Base-by-base conservation (phyloP, 2,888 invertebrate species). In the Tachina grossa region DNA sequence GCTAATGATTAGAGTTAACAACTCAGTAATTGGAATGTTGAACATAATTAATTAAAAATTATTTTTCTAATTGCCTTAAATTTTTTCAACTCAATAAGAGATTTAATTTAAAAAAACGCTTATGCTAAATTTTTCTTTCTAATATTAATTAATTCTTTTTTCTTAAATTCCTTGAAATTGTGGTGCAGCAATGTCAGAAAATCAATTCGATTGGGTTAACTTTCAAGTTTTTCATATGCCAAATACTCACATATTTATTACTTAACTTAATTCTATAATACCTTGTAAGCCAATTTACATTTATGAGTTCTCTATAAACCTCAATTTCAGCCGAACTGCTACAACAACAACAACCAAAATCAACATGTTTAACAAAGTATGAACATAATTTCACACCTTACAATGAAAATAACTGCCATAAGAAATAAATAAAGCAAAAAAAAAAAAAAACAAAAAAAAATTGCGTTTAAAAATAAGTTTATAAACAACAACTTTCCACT, bases 401-500 rank as follows among this genome's bases (percentile, higher is more conserved):
- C 75, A 69, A 74, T 39, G 43, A 79, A 72, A 81, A 76, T 47
- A 81, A 51, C 11, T 22, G 49, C 77, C 59, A 59, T 14, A 59
- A 41, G 13, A 16, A 68, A 13, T 63, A 16, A 59, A 13, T 63
- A 53, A 71, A n/a, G 31, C 39, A 66, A 55, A 19, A n/a, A n/a
- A n/a, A n/a, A 66, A 47, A 19, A 13, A 51, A 10, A 71, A 71
- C 1, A 47, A 39, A 68, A 69, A 68, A 69, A 57, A 63, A 22
- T 6, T 11, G 69, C 11, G 49, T 10, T 8, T 41, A 31, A 53
- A 76, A 47, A 49, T 39, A 55, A 59, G 57, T 66, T 68, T 75
- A 84, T 80, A 84, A 82, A 77, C 81, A 84, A 85, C 83, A 83
- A 83, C 85, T 85, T 85, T 85, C 83, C 85, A 85, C 75, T 85